Conservation (phyloP, 2,888 invertebrate genomes). For the Mesorhabditis spiculigera region DNA sequence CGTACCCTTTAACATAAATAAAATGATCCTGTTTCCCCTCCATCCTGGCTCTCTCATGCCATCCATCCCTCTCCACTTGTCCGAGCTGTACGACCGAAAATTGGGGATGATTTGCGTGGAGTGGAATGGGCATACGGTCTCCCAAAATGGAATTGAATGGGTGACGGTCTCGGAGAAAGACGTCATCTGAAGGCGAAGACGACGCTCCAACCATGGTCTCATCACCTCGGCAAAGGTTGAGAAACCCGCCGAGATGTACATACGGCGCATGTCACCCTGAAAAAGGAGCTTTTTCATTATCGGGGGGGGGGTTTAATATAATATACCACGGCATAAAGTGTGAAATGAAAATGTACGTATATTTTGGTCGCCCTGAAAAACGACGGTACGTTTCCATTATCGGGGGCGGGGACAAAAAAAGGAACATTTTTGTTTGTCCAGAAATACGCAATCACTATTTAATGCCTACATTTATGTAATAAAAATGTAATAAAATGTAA, state of each 20-base stretch:
- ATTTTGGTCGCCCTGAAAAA: too few species aligned
- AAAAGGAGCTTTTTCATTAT: too few species aligned
- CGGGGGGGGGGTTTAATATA: too few species aligned
- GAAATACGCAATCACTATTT: too few species aligned
- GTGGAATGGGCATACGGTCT: background rate
- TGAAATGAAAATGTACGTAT: too few species aligned
- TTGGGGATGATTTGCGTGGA: background rate
- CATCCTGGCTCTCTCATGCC: background rate
- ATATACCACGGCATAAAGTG: too few species aligned
- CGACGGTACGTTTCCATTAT: too few species aligned
- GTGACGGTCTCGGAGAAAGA: background rate
- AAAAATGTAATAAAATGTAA: too few species aligned
- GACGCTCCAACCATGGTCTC: background rate
- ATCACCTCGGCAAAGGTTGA: constrained; percentile 2
- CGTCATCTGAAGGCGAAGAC: background rate
- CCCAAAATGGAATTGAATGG: background rate
- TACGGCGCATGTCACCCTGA: background rate
- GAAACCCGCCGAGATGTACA: background rate
- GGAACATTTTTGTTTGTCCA: too few species aligned
- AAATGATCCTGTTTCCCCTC: constrained; percentile 4
- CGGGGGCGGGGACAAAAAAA: too few species aligned
- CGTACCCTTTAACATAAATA: background rate
- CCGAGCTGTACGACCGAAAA: background rate
- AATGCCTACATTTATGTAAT: too few species aligned
- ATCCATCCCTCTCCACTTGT: background rate